phyloP scores from a whole-genome alignment of 2,888 invertebrate genomes.

The Priocnemis perturbator region DNA sequence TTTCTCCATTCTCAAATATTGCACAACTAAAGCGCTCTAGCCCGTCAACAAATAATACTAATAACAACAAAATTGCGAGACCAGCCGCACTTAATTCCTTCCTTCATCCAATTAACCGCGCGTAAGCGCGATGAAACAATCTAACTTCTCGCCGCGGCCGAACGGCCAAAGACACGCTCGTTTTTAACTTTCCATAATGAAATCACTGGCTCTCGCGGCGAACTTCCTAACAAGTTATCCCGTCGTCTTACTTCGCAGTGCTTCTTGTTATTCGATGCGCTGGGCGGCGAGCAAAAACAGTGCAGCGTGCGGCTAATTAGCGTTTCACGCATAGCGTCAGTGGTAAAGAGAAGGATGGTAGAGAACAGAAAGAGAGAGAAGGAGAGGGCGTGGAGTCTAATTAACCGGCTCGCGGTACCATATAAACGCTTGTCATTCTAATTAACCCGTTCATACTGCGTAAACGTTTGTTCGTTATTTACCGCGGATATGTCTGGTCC shows the following conservation, averaged over 20 bases:
- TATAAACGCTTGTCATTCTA: conserved; percentile 31
- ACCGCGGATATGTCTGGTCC: neutral
- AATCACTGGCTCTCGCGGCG: no score
- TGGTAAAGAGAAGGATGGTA: neutral
- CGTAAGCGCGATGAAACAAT: no score
- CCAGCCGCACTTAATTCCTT: no score
- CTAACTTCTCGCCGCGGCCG: no score
- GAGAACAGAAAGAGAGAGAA: conserved; percentile 2
- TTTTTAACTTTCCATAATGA: no score
- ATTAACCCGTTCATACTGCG: conserved; percentile 33
- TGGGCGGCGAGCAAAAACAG: neutral
- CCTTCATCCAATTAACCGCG: no score
- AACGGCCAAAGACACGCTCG: no score
- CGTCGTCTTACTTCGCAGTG: neutral
- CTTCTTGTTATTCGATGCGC: neutral
- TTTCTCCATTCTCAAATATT: no score
- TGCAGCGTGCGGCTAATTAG: neutral
- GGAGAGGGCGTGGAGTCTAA: conserved; percentile 26
- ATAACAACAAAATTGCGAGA: no score
- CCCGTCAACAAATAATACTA: no score
- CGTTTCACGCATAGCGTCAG: neutral
- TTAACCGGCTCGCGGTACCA: conserved; percentile 33
- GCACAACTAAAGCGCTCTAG: no score
- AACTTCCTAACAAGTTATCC: no score
- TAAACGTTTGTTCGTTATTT: conserved; percentile 34